Base-by-base conservation (phyloP, 2,113 vertebrate genomes). In the Neogobius melanostomus region DNA sequence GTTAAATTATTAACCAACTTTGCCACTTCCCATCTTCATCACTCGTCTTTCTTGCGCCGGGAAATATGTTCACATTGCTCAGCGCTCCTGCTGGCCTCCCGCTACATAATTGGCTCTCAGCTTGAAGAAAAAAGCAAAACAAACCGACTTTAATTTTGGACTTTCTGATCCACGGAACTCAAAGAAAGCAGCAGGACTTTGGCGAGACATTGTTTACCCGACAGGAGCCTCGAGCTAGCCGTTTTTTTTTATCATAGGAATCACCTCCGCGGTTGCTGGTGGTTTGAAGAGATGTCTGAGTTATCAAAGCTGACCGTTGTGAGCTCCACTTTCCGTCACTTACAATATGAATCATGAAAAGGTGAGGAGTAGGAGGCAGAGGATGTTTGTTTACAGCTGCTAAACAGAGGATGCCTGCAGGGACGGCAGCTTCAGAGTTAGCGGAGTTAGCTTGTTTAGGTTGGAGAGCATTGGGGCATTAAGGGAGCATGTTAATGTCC, bases 241-340 rank as follows among this genome's bases (percentile, higher is more conserved):
- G 16, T 28, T n/a, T 54, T 5, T 69, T 69, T 74, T 21, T 48
- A 79, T 79, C 64, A 72, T 57, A 69, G 70, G 64, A 79, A 77
- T 81, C 73, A 77, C 45, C 69, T 51, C 8, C 7, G 60, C 74
- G 61, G 62, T 81, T 72, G 68, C 52, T 11, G 8, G 53, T 64
- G 43, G 66, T 81, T 79, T 48, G 21, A 62, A 49, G 45, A 60
- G 42, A 62, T 75, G 75, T 50, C 57, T 43, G 54, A 9, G 15
- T 68, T 74, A 81, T 86, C 73, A 70, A 21, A 74, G 48, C 44
- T 43, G 64, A 71, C 72, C 59, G 4, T 52, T 7, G 21, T 11
- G 17, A 57, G 64, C 63, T 73, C 42, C 3, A 68, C 54, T 68
- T 68, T 75, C 64, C 52, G 71, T 81, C 62, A 86, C 43, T 74